phyloP scores from a whole-genome alignment of 2,797 vertebrate genomes.

The Chloroceryle amazona region DNA sequence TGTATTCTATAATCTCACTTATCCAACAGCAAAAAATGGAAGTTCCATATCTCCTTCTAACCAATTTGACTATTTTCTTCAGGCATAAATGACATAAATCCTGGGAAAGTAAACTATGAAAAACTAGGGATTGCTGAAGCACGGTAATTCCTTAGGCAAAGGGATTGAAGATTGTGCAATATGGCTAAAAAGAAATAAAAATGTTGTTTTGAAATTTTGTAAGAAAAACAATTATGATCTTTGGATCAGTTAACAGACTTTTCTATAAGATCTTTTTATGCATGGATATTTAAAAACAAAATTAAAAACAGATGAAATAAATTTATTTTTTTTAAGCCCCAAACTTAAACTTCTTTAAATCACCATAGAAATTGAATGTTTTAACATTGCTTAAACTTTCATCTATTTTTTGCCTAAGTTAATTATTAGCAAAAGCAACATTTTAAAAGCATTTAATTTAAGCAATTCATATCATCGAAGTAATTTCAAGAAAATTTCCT shows the following conservation, averaged over 20 bases:
- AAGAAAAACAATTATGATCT: background rate
- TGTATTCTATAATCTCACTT: background rate
- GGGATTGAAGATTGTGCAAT: background rate
- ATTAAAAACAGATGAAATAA: background rate
- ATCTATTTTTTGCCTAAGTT: background rate
- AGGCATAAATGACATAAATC: background rate
- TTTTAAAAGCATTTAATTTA: background rate
- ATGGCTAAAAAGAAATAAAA: background rate
- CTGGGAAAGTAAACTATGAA: background rate
- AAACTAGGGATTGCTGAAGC: background rate
- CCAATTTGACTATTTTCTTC: background rate
- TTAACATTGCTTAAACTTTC: background rate
- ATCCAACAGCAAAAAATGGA: background rate
- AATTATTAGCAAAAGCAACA: constrained; percentile 32
- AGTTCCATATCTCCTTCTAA: background rate
- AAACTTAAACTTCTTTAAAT: background rate
- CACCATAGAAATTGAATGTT: background rate
- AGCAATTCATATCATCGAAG: background rate
- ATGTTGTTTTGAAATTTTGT: background rate
- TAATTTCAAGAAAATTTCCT: constrained; percentile 13
- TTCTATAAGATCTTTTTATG: background rate
- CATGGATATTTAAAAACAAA: background rate
- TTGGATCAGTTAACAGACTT: background rate
- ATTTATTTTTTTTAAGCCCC: background rate
- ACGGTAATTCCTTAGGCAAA: background rate